Conservation (phyloP, 2,888 invertebrate species). For the Notocelia uddmanniana region DNA sequence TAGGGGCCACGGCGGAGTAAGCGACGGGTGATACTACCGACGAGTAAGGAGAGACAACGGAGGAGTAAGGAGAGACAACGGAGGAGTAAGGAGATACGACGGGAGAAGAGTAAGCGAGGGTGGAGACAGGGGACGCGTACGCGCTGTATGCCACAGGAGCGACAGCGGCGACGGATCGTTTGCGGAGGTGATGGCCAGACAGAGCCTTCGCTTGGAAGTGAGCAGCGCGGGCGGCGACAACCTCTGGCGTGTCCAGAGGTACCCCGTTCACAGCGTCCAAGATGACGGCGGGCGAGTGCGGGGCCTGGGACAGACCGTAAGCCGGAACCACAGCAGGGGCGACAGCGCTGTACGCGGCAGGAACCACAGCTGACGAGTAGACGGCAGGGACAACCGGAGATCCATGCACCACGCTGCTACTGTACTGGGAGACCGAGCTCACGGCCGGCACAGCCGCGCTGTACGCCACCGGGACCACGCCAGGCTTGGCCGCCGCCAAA, state of each 20-base stretch:
- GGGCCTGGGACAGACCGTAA: slow-evolving; percentile 65
- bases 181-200: slow-evolving; percentile 74
- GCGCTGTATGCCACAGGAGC: slow-evolving; percentile 60
- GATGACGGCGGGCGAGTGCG: slow-evolving; percentile 77
- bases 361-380: slow-evolving; percentile 52
- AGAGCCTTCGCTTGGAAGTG: slow-evolving; percentile 80
- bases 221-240: slow-evolving; percentile 78
- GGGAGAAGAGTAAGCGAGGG: slow-evolving; percentile 52
- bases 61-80: slow-evolving; percentile 56
- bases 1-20: slow-evolving; percentile 64
- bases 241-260: slow-evolving; percentile 81
- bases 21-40: slow-evolving; percentile 54
- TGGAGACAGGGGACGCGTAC: slow-evolving; percentile 67
- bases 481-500: slow-evolving; percentile 84
- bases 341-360: slow-evolving; percentile 57
- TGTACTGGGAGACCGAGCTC: slow-evolving; percentile 62
- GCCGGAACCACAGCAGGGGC: slow-evolving; percentile 59
- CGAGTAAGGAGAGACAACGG: slow-evolving; percentile 57
- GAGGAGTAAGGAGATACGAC: slow-evolving; percentile 48
- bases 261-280: slow-evolving; percentile 77
- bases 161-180: slow-evolving; percentile 57
- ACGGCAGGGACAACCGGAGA: slow-evolving; percentile 58
- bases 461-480: slow-evolving; percentile 67
- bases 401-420: slow-evolving; percentile 64
- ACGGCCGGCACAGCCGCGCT: slow-evolving; percentile 59